These are phyloP conservation scores for Metallyticus violacea DNA, from an alignment of 2,888 invertebrate species.

Conservation along the genomic window DNA sequence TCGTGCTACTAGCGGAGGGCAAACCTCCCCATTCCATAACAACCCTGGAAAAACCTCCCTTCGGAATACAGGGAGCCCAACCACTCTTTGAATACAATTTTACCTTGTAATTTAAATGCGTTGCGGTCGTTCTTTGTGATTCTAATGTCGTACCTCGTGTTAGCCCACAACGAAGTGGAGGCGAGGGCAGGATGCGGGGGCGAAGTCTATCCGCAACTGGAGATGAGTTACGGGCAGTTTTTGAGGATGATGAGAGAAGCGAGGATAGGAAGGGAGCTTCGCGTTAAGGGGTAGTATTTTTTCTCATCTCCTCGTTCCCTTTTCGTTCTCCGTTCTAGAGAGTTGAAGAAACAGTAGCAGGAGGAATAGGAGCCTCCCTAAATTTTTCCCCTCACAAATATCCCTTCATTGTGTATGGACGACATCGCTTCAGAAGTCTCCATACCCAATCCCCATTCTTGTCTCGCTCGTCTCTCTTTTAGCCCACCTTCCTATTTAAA, in stretches of 20 bases:
- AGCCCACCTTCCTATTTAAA: background rate
- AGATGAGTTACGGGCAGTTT: constrained; percentile 3
- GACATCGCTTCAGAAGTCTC: background rate
- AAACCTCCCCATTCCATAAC: background rate
- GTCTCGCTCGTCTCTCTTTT: background rate
- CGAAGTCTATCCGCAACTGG: constrained; percentile 11
- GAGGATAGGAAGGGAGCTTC: background rate
- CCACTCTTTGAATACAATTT: constrained; percentile 24
- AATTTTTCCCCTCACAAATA: background rate
- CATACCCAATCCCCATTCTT: no score
- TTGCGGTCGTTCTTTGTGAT: constrained; percentile 24
- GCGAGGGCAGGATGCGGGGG: background rate
- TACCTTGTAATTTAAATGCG: constrained; percentile 29
- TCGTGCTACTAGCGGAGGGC: background rate
- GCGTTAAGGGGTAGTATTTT: background rate
- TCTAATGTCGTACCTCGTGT: constrained; percentile 21
- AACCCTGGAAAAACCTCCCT: background rate
- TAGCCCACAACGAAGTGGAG: background rate
- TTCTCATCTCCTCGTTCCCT: background rate
- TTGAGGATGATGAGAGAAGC: background rate
- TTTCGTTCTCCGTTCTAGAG: background rate
- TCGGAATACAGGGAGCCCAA: background rate
- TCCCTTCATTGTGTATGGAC: background rate
- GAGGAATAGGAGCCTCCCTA: background rate
- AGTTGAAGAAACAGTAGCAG: background rate